Conservation (phyloP, 2,888 invertebrate species). For the Dioctria linearis region DNA sequence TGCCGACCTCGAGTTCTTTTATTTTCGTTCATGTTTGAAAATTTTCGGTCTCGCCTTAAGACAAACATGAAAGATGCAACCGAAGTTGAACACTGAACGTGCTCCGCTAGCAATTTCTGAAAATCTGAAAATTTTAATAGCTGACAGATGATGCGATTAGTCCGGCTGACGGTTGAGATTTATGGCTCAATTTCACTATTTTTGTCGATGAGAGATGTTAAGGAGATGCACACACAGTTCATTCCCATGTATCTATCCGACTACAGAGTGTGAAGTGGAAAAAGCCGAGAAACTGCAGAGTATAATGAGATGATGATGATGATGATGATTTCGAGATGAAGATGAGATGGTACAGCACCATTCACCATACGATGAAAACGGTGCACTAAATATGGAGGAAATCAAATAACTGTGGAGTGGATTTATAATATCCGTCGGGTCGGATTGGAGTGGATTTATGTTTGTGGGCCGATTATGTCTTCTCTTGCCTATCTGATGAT, state of each 20-base stretch:
- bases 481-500: constrained; percentile 37
- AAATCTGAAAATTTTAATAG: constrained; percentile 55
- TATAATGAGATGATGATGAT: no score
- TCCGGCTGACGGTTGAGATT: constrained; percentile 52
- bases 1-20: not conserved
- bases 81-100: constrained; percentile 24
- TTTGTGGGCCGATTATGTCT: not conserved
- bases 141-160: constrained; percentile 59
- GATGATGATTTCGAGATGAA: no score
- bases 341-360: not conserved
- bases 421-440: constrained; percentile 46
- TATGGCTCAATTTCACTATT: constrained; percentile 53
- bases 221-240: constrained; percentile 26
- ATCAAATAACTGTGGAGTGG: constrained; percentile 33
- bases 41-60: constrained; percentile 19
- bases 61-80: constrained; percentile 25
- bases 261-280: no score
- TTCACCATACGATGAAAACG: not conserved
- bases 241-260: constrained; percentile 23
- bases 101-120: constrained; percentile 33
- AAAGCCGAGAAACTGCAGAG: not conserved
- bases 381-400: constrained; percentile 17
- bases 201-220: constrained; percentile 45
- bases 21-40: constrained; percentile 34
- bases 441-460: constrained; percentile 40